Base-by-base conservation (phyloP, 30 jellyfish, hydroid and myxozoan species). In the Pelagia noctiluca region DNA sequence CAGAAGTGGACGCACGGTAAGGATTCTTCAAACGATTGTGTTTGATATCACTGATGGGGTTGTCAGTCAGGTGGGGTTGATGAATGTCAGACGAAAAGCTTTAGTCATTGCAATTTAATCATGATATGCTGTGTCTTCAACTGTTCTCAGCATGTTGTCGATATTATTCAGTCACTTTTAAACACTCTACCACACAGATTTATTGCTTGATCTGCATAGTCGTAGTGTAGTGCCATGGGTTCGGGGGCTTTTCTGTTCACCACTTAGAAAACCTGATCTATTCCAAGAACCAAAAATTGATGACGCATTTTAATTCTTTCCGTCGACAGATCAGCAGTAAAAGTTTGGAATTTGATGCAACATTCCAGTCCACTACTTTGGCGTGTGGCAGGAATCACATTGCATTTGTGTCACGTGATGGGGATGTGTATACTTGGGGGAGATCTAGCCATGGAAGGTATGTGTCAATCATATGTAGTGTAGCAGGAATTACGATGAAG, bases 371-470 rank as follows among this genome's bases (percentile, higher is more conserved):
- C 26, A 72, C 68, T 2, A 68, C 86, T 19, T 50, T 93, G 10
- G 94, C 85, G 22, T 93, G 98, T 66, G 98, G 98, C 28, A 75
- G 96, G 63, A 72, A 87, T 71, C 98, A 93, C 71, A 76, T 87
- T 35, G 98, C 96, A 2, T 88, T 22, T 30, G 88, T 93, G 13
- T 80, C 97, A 26, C 85, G 70, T 35, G 96, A 83, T 11, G 90
- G 86, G 13, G 98, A 93, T 72, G 69, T 87, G 23, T 93, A 87
- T 83, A 93, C 98, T 1, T 93, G 98, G 98, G 98, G 98, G 3
- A 75, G 93, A 62, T 92, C 96, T 7, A 76, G 93, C 46, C 88
- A 75, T 73, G 98, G 97, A 67, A 88, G 97, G 98, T 93, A 23
- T 5, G 69, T 57, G 62, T 48, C n/a, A 11, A 48, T 48, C n/a